Percentiles rank a stretch among this genome's conserved stretches.
Evolutionary conservation across 2,113 vertebrate genomes (phyloP).

Genomic region (Strix aluco): DNA sequence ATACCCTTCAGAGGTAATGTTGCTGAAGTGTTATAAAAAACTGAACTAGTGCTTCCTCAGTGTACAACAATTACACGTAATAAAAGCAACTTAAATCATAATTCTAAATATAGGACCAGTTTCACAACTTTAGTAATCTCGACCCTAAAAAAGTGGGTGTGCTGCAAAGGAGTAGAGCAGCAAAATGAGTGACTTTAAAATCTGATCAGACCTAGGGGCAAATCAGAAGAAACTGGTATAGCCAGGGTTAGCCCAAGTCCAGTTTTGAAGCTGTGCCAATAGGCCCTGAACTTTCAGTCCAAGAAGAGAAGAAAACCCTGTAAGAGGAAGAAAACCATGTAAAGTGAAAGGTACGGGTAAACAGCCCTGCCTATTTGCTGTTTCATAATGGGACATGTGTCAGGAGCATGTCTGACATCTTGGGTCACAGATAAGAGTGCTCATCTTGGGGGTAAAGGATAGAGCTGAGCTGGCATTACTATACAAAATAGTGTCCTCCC

Average conservation of each 20-base stretch:
- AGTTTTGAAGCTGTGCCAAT: background rate
- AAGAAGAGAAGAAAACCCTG: background rate
- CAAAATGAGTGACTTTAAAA: background rate
- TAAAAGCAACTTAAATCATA: constrained; percentile 42
- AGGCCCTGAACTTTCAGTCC: background rate
- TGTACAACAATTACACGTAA: constrained; percentile 6
- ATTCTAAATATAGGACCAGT: constrained; percentile 36
- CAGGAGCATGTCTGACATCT: background rate
- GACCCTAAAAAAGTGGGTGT: background rate
- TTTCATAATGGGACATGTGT: background rate
- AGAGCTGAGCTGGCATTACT: background rate
- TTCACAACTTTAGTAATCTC: constrained; percentile 31
- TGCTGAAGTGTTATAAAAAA: constrained; percentile 43
- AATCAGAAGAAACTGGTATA: background rate
- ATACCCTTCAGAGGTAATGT: constrained; percentile 42
- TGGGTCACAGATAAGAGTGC: background rate
- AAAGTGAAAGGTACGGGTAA: background rate
- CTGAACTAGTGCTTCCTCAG: background rate
- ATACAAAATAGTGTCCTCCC: background rate
- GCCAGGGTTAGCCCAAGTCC: background rate
- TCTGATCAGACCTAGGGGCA: background rate
- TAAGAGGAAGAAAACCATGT: background rate
- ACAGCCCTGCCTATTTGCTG: background rate
- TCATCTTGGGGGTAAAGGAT: background rate
- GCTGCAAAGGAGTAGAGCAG: background rate